Conservation (phyloP, 2,797 vertebrate genomes). For the Argentina silus region DNA sequence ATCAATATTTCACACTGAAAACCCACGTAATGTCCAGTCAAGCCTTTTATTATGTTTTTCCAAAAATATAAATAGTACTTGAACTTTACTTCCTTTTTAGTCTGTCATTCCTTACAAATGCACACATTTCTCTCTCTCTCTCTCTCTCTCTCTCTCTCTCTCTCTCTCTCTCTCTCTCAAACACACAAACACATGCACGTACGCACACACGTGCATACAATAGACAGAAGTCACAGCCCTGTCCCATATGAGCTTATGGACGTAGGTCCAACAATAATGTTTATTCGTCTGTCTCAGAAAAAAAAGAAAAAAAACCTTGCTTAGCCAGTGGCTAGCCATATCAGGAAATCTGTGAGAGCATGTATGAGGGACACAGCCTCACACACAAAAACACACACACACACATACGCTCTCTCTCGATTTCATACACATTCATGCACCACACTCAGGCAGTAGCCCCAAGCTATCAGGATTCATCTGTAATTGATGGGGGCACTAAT, state of each 20-base stretch:
- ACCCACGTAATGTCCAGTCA: not conserved
- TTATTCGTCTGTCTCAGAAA: constrained; percentile 70
- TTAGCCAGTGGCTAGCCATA: constrained; percentile 67
- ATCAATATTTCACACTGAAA: not conserved
- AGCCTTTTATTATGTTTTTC: constrained; percentile 23
- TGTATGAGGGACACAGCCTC: constrained; percentile 53
- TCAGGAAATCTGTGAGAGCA: constrained; percentile 70
- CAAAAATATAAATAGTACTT: constrained; percentile 16
- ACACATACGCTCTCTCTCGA: not conserved
- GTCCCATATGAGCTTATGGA: constrained; percentile 9
- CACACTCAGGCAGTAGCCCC: not conserved
- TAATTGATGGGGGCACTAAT: constrained; percentile 53
- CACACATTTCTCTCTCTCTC: constrained; percentile 16
- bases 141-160: constrained; percentile 37
- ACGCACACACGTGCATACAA: constrained; percentile 24
- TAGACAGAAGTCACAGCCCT: constrained; percentile 57
- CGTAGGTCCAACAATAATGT: constrained; percentile 73
- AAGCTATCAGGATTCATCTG: constrained; percentile 17
- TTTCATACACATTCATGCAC: constrained; percentile 4
- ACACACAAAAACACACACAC: not conserved
- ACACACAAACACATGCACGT: constrained; percentile 21
- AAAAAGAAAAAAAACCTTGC: constrained; percentile 19
- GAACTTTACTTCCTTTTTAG: not conserved
- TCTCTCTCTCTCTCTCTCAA: constrained; percentile 30
- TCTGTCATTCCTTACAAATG: constrained; percentile 32